These are phyloP conservation scores for Peromyscus attwateri DNA, from an alignment of 2,797 vertebrate species.

Conservation along the genomic window DNA sequence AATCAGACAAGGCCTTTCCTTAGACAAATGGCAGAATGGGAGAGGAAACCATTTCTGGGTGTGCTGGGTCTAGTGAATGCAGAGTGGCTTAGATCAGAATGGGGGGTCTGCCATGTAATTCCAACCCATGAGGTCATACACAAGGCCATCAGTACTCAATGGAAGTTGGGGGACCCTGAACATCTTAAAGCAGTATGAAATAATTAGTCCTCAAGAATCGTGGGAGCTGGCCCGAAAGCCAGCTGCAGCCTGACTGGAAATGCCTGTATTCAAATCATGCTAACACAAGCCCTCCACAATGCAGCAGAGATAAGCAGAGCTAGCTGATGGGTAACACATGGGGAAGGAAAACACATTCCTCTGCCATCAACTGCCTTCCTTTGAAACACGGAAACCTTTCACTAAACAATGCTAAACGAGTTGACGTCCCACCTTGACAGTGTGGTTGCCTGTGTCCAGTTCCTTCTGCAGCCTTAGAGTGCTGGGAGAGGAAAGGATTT, in stretches of 20 bases:
- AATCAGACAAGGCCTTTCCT: constrained; percentile 16
- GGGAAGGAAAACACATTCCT: background rate
- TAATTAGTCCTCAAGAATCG: constrained; percentile 81
- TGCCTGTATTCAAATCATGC: background rate
- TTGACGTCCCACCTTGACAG: background rate
- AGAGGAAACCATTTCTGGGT: constrained; percentile 30
- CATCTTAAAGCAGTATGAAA: constrained; percentile 81
- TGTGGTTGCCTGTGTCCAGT: background rate
- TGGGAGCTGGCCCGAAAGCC: constrained; percentile 58
- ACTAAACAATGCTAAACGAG: background rate
- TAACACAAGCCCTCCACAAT: background rate
- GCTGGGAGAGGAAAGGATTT: background rate
- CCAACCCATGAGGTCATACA: constrained; percentile 76
- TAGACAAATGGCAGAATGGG: constrained; percentile 64
- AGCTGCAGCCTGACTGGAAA: constrained; percentile 71
- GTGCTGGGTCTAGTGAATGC: constrained; percentile 59
- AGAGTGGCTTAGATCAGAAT: constrained; percentile 76
- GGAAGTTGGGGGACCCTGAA: constrained; percentile 71
- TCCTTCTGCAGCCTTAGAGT: background rate
- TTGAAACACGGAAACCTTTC: constrained; percentile 5
- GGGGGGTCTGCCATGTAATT: constrained; percentile 75
- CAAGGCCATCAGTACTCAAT: constrained; percentile 75
- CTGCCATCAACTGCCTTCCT: background rate
- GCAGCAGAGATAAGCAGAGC: background rate
- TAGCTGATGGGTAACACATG: background rate